Evolutionary conservation across 2,797 vertebrate genomes (phyloP), one percentile per base, ranked within the genome.

Genomic region (Oreochromis mossambicus): DNA sequence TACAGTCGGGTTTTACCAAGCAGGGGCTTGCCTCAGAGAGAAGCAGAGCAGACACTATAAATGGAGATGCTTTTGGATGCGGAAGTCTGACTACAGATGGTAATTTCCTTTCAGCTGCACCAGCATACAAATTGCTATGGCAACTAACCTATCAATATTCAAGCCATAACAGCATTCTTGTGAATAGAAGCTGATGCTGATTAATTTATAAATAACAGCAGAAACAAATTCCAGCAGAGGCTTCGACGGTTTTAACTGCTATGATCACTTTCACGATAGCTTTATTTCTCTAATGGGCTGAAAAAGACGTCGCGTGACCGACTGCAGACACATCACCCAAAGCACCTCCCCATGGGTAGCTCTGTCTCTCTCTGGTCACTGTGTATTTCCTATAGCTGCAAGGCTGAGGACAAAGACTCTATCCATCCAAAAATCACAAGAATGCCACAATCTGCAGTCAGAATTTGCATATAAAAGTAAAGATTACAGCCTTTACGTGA

Each of bases 1-100:
- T 88, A 86, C 66, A 80, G 61, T 79, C 89, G 92, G 95, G 91
- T 94, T 96, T 96, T 95, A 96, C 96, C 94, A 93, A 95, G 93
- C 89, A 94, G 91, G 88, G 89, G 83, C 19, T 63, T 63, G 61
- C 55, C 89, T 94, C 90, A 89, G 93, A 96, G 89, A 88, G 89
- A 92, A 90, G 86, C 87, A 92, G 91, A 95, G 91, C 89, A 93
- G 56, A 84, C 88, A 38, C 86, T 82, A 76, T 78, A 77, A 82
- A 87, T 34, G 84, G 91, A 95, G 90, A 91, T 85, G 87, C 87
- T 82, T 63, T 91, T 90, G 86, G 91, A 92, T 87, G 76, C 4
- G 19, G 81, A 92, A 83, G 86, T 73, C 85, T 80, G 87, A 88
- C 85, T 82, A 79, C 83, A 87, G 89, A 93, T 91, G 86, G 85